Conservation (phyloP, 2,113 vertebrate species). For the Origma solitaria region DNA sequence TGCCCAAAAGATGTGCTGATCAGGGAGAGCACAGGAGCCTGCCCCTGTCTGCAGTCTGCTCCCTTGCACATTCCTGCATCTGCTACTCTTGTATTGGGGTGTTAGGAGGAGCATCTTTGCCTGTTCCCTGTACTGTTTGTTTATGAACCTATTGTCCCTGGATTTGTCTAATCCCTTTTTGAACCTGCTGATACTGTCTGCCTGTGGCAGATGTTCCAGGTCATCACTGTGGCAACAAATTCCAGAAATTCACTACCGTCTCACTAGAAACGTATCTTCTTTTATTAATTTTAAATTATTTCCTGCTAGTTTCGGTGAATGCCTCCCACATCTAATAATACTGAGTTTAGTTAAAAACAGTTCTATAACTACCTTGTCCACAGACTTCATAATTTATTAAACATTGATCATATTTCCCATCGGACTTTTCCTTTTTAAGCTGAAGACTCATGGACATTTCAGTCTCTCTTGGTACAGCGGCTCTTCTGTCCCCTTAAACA, state of each 20-base stretch:
- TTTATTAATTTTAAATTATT: not conserved
- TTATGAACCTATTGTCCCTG: not conserved
- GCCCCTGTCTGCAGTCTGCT: not conserved
- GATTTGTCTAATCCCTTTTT: not conserved
- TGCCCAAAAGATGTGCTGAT: not conserved
- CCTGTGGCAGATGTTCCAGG: not conserved
- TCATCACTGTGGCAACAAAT: constrained; percentile 3
- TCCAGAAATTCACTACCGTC: not conserved
- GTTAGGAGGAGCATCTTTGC: not conserved
- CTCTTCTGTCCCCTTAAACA: not conserved
- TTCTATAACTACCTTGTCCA: not conserved
- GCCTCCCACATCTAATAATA: not conserved
- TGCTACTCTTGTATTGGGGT: not conserved
- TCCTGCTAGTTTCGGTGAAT: not conserved
- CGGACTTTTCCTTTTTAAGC: not conserved
- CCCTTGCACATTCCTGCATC: not conserved
- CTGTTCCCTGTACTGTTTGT: not conserved
- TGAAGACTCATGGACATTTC: not conserved
- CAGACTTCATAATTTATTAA: not conserved
- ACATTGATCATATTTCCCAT: not conserved
- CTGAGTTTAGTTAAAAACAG: not conserved
- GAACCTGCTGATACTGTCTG: not conserved
- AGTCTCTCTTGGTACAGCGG: not conserved
- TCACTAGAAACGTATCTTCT: not conserved
- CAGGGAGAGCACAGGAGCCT: not conserved